Percentiles rank a stretch among this genome's conserved stretches.
Evolutionary conservation across 2,113 vertebrate species (phyloP).

Genomic region (Psittacula cyanocephala): DNA sequence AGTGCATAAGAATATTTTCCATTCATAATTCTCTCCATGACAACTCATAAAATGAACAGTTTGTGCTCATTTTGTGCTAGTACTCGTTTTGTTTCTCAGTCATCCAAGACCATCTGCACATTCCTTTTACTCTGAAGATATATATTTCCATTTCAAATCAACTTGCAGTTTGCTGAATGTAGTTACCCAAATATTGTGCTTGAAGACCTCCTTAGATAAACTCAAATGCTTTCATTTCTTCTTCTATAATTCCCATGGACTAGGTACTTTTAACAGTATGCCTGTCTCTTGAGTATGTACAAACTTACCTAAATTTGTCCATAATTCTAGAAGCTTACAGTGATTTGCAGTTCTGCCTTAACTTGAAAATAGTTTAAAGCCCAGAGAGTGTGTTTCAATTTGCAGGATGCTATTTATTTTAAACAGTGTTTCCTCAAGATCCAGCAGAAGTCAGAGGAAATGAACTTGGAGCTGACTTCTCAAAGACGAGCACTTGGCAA

Average conservation of each 20-base stretch:
- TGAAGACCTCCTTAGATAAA: slow-evolving; percentile 15
- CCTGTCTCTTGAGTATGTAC: background rate
- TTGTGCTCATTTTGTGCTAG: slow-evolving; percentile 63
- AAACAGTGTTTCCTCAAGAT: background rate
- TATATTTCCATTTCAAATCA: slow-evolving; percentile 60
- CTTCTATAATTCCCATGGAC: background rate
- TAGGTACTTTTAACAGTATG: background rate
- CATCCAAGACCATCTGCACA: slow-evolving; percentile 64
- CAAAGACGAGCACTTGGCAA: background rate
- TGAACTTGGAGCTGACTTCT: background rate
- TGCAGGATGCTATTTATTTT: background rate
- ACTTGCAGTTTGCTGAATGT: slow-evolving; percentile 22
- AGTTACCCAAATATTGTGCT: slow-evolving; percentile 24
- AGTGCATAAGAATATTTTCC: slow-evolving; percentile 31
- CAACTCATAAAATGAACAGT: slow-evolving; percentile 64
- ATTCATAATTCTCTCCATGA: slow-evolving; percentile 69
- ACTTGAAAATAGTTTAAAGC: background rate
- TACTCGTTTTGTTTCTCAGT: slow-evolving; percentile 52
- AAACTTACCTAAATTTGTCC: background rate
- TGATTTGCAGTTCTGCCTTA: background rate
- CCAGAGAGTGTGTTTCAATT: background rate
- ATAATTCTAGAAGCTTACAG: background rate
- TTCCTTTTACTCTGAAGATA: slow-evolving; percentile 49
- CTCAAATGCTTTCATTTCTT: background rate
- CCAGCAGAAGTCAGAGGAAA: background rate